Percentiles rank a stretch among this genome's conserved stretches.
Evolutionary conservation across 1,140 invertebrate genomes (phyloP).

Genomic region (Cydia strobilella): DNA sequence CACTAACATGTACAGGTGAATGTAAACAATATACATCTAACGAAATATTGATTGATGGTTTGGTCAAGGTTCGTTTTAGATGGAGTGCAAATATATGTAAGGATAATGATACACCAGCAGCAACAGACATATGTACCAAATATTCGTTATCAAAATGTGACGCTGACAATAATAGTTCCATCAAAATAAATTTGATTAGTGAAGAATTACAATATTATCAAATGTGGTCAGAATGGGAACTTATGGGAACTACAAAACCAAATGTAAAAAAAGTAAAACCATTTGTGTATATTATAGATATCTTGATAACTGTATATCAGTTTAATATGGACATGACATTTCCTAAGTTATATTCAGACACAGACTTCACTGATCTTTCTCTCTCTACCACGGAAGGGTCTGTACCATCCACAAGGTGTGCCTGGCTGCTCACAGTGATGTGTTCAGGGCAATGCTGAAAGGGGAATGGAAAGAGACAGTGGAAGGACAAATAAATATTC

Average conservation of each 20-base stretch:
- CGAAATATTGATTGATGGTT: neutral
- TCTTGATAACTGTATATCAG: neutral
- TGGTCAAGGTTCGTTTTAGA: neutral
- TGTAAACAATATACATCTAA: neutral
- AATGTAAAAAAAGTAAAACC: neutral
- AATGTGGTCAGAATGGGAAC: neutral
- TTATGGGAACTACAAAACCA: neutral
- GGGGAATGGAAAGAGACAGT: neutral
- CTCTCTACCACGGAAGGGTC: neutral
- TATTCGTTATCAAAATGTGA: neutral
- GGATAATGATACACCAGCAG: neutral
- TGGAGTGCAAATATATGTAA: neutral
- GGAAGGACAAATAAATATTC: neutral
- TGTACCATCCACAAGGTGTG: slow-evolving; percentile 9
- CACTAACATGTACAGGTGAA: neutral
- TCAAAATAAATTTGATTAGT: neutral
- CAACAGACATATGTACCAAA: neutral
- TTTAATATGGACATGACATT: neutral
- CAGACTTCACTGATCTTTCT: neutral
- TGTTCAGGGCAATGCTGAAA: slow-evolving; percentile 11
- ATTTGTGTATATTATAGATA: neutral
- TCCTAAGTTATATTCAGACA: slow-evolving; percentile 9
- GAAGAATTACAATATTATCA: neutral
- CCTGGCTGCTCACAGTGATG: slow-evolving; percentile 5
- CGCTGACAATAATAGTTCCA: neutral